Conservation (phyloP, 23 tunicate genomes). For the Oikopleura vanhoeffeni region DNA sequence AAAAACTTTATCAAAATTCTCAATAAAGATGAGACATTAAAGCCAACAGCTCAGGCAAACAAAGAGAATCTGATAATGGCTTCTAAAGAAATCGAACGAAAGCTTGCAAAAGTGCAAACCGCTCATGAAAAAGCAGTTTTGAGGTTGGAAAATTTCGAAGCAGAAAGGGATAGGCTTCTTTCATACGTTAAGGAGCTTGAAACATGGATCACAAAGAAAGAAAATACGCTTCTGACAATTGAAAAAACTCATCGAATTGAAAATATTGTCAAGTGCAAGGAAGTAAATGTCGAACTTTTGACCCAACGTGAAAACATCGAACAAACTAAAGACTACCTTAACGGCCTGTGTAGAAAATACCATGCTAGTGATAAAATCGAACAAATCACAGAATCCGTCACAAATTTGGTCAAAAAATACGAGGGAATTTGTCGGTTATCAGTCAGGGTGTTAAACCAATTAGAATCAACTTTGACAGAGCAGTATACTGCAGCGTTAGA, state of each 20-base stretch:
- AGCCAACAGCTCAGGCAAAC: not conserved
- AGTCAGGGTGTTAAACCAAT: not conserved
- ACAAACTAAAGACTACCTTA: conserved; percentile 58
- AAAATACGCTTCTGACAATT: not conserved
- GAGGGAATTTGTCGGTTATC: conserved; percentile 27
- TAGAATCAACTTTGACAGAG: not conserved
- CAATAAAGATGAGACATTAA: not conserved
- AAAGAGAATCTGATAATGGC: not conserved
- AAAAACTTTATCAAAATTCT: too few species aligned
- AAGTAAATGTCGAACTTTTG: conserved; percentile 33
- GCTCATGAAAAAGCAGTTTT: not conserved
- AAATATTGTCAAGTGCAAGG: conserved; percentile 17
- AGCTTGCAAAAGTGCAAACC: not conserved
- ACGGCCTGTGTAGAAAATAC: conserved; percentile 54
- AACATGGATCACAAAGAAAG: not conserved
- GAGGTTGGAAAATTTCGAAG: not conserved
- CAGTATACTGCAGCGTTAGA: conserved; percentile 16
- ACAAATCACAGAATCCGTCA: conserved; percentile 30
- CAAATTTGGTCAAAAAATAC: conserved; percentile 23
- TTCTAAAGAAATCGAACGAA: not conserved
- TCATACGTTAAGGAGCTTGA: not conserved
- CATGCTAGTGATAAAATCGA: conserved; percentile 32
- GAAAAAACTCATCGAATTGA: not conserved
- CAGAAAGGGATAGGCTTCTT: not conserved
- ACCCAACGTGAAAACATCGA: conserved; percentile 66